A percentile compares a stretch with the other conserved stretches of the same genome.
These are phyloP conservation scores for Pteronura brasiliensis DNA, from an alignment of 2,113 vertebrate species.

Conservation along the genomic window DNA sequence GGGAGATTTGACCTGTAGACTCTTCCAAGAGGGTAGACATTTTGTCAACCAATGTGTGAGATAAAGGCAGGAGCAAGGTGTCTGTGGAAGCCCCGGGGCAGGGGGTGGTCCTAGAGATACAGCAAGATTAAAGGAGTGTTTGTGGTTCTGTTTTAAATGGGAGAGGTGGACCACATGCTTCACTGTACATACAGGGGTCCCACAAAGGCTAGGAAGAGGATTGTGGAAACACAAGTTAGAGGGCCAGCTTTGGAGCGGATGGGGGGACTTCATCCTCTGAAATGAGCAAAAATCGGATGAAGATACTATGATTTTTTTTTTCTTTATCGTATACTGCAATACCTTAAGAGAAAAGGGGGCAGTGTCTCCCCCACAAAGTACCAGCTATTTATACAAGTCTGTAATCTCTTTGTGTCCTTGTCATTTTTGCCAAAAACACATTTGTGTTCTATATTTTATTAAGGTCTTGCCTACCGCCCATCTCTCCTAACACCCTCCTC, in stretches of 20 bases:
- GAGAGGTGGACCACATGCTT: background rate
- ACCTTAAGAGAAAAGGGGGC: conserved; percentile 1
- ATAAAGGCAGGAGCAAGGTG: background rate
- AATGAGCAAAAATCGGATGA: background rate
- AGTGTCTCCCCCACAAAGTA: background rate
- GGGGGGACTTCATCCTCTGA: background rate
- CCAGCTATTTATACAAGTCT: background rate
- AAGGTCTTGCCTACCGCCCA: background rate
- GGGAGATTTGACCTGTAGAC: background rate
- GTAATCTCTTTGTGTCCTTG: background rate
- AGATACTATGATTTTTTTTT: background rate
- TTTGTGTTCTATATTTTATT: background rate
- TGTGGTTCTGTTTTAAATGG: conserved; percentile 27
- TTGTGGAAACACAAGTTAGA: background rate
- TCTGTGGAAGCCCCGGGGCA: background rate
- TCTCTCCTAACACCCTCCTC: background rate
- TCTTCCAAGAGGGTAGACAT: background rate
- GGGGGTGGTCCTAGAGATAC: background rate
- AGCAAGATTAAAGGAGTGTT: background rate
- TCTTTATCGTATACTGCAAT: background rate
- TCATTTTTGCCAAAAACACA: background rate
- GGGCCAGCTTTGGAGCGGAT: background rate
- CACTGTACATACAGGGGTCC: background rate
- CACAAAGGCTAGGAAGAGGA: background rate
- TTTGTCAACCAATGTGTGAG: background rate